Evolutionary conservation across 2,797 vertebrate genomes (phyloP).

Genomic region (Mormyrus hasselquistii): DNA sequence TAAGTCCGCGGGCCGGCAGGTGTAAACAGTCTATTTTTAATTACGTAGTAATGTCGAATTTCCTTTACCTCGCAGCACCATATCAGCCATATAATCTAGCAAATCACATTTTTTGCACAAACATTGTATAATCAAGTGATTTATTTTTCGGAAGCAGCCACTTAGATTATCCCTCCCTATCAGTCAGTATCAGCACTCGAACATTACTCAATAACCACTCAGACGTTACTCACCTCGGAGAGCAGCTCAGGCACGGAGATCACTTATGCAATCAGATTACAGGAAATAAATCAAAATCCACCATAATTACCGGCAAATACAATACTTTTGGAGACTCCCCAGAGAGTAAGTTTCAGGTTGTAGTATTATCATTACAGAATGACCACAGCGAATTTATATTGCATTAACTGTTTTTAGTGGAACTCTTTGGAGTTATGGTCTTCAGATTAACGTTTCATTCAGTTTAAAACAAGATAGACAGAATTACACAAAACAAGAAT

Average conservation of each 20-base stretch:
- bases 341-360: neutral
- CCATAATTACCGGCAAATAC: neutral
- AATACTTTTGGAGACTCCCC: neutral
- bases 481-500: conserved; percentile 59
- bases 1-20: neutral
- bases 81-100: neutral
- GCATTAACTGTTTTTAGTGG: neutral
- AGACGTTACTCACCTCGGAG: neutral
- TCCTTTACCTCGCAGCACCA: neutral
- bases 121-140: neutral
- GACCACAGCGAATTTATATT: neutral
- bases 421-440: neutral
- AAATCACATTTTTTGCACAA: neutral
- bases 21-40: neutral
- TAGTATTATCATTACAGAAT: neutral
- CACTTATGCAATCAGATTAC: neutral
- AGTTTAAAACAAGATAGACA: conserved; percentile 17
- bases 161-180: neutral
- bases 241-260: neutral
- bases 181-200: neutral
- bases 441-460: neutral
- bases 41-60: neutral
- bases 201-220: neutral
- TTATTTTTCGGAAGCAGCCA: neutral
- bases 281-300: neutral